phyloP scores from a whole-genome alignment of 2,888 invertebrate species.

The Sphinx pinastri region DNA sequence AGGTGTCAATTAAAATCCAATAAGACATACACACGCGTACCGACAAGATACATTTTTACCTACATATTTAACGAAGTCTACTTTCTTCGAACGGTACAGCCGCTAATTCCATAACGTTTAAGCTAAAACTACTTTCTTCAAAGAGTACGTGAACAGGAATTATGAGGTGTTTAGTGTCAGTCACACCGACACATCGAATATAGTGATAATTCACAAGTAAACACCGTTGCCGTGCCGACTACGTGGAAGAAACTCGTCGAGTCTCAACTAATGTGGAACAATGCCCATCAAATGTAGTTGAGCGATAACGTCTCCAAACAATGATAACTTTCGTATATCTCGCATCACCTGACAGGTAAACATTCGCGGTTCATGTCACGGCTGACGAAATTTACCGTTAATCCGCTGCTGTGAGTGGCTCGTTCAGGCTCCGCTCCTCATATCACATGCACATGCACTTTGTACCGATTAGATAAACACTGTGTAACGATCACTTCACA shows the following conservation, averaged over 20 bases:
- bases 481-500: conserved; percentile 70
- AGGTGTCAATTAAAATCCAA: conserved; percentile 50
- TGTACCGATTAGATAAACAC: conserved; percentile 56
- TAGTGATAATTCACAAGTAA: conserved; percentile 78
- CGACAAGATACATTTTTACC: conserved; percentile 54
- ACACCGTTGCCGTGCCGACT: conserved; percentile 59
- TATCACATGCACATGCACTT: conserved; percentile 67
- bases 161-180: conserved; percentile 44
- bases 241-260: conserved; percentile 56
- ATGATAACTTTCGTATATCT: conserved; percentile 30
- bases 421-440: conserved; percentile 67
- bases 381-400: conserved; percentile 78
- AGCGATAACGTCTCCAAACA: conserved; percentile 24
- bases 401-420: conserved; percentile 65
- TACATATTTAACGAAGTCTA: conserved; percentile 57
- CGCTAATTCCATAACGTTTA: conserved; percentile 38
- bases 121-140: conserved; percentile 55
- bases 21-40: conserved; percentile 59
- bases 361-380: conserved; percentile 71
- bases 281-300: conserved; percentile 49
- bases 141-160: conserved; percentile 46
- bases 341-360: conserved; percentile 78
- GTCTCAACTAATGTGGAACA: conserved; percentile 57
- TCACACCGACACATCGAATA: conserved; percentile 48
- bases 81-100: conserved; percentile 77